These are phyloP conservation scores for Acrossocheilus wenchowensis DNA, from an alignment of 2,797 vertebrate genomes.

Conservation along the genomic window DNA sequence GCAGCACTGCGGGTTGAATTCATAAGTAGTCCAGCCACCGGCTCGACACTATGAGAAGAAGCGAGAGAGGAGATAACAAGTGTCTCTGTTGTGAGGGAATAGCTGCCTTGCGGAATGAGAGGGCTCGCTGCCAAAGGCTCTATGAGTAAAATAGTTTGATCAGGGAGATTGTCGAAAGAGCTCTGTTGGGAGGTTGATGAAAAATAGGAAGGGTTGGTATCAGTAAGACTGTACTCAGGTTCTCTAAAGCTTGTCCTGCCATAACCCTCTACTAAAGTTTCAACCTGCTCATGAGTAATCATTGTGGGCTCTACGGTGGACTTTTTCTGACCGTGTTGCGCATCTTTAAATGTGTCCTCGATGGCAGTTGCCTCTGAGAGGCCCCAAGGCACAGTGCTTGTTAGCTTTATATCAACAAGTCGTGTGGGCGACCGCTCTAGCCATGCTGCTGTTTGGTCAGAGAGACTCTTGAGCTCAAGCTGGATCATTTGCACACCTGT, in stretches of 20 bases:
- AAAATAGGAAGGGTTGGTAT: constrained; percentile 27
- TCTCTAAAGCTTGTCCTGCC: constrained; percentile 19
- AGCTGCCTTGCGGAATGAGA: constrained; percentile 24
- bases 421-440: constrained; percentile 21
- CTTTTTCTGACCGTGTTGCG: background rate
- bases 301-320: constrained; percentile 11
- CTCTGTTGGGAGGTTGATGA: constrained; percentile 25
- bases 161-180: constrained; percentile 17
- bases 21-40: constrained; percentile 27
- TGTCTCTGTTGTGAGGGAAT: constrained; percentile 31
- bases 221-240: constrained; percentile 20
- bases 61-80: constrained; percentile 49
- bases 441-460: constrained; percentile 46
- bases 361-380: constrained; percentile 22
- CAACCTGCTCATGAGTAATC: background rate
- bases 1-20: constrained; percentile 50
- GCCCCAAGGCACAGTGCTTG: constrained; percentile 33
- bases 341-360: background rate
- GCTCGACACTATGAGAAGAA: constrained; percentile 10
- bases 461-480: constrained; percentile 24
- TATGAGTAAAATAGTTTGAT: constrained; percentile 43
- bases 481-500: constrained; percentile 51
- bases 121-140: constrained; percentile 39
- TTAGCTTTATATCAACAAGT: constrained; percentile 2
- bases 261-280: constrained; percentile 31